A percentile compares a stretch with the other conserved stretches of the same genome.
Evolutionary conservation across 2,797 vertebrate genomes (phyloP).

Genomic region (Takifugu rubripes): DNA sequence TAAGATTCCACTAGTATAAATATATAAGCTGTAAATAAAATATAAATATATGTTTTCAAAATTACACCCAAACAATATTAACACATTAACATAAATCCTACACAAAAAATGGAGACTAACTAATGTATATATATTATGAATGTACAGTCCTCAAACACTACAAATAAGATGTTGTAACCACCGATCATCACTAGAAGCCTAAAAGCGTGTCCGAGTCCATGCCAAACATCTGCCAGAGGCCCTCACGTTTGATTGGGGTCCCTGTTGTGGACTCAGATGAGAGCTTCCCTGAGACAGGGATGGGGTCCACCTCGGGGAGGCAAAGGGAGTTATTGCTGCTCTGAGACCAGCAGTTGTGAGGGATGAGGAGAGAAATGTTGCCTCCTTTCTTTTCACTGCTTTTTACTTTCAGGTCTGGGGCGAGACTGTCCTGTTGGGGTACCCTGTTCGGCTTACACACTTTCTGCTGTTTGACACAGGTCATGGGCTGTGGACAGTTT

Average conservation of each 20-base stretch:
- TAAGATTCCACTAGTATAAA: not conserved
- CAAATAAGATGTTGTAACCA: not conserved
- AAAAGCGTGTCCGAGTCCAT: slow-evolving; percentile 54
- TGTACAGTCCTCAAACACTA: not conserved
- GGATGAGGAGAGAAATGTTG: slow-evolving; percentile 41
- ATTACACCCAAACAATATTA: not conserved
- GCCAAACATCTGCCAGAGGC: slow-evolving; percentile 74
- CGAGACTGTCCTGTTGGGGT: not conserved
- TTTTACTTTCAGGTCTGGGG: not conserved
- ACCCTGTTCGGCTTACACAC: slow-evolving; percentile 1
- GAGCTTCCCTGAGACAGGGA: slow-evolving; percentile 56
- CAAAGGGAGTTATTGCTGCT: slow-evolving; percentile 54
- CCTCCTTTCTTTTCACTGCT: slow-evolving; percentile 4
- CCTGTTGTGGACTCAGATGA: slow-evolving; percentile 24
- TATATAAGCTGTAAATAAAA: not conserved
- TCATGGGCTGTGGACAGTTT: slow-evolving; percentile 36
- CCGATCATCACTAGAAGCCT: slow-evolving; percentile 20
- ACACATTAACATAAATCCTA: not conserved
- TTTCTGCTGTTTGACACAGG: slow-evolving; percentile 24
- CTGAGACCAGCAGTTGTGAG: slow-evolving; percentile 68
- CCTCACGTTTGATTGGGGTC: slow-evolving; percentile 27
- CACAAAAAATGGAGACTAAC: not conserved
- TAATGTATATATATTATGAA: no score
- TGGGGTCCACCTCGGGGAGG: slow-evolving; percentile 42
- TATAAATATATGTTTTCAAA: not conserved